phyloP scores from a whole-genome alignment of 2,113 vertebrate species.

The Puma concolor region DNA sequence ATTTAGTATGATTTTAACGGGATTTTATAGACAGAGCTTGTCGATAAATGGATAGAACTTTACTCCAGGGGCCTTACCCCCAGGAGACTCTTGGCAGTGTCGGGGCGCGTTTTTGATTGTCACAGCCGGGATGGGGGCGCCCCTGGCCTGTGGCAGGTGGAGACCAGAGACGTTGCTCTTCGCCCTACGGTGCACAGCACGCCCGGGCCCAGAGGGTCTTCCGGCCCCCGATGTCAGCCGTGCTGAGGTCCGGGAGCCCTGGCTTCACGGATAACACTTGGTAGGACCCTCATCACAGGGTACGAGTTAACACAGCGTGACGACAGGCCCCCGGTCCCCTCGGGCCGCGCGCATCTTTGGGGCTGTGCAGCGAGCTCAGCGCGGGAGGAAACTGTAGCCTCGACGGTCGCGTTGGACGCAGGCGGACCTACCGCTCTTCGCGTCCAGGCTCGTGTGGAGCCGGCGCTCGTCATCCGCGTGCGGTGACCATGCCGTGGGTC shows the following conservation, averaged over 20 bases:
- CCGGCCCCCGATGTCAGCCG: not conserved
- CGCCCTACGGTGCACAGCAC: not conserved
- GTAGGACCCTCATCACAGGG: fast-evolving
- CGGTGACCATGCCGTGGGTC: not conserved
- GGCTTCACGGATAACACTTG: fast-evolving
- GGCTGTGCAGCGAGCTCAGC: not conserved
- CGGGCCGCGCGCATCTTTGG: not conserved
- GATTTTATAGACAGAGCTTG: too few species aligned
- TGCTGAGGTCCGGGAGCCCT: not conserved
- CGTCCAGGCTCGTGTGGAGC: too few species aligned
- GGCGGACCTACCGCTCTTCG: too few species aligned
- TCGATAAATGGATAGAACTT: too few species aligned
- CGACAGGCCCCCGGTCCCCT: fast-evolving
- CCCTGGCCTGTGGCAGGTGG: not conserved
- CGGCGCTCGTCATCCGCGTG: not conserved
- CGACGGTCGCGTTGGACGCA: fast-evolving
- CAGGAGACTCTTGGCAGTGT: not conserved
- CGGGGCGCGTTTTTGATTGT: not conserved
- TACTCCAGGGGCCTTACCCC: not conserved
- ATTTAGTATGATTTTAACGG: not conserved
- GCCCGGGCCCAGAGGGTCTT: fast-evolving
- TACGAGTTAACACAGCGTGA: fast-evolving
- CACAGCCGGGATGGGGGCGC: not conserved
- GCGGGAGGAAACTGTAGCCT: not conserved
- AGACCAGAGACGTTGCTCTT: fast-evolving